phyloP scores from a whole-genome alignment of 2,113 vertebrate species.

The Xenus cinereus region DNA sequence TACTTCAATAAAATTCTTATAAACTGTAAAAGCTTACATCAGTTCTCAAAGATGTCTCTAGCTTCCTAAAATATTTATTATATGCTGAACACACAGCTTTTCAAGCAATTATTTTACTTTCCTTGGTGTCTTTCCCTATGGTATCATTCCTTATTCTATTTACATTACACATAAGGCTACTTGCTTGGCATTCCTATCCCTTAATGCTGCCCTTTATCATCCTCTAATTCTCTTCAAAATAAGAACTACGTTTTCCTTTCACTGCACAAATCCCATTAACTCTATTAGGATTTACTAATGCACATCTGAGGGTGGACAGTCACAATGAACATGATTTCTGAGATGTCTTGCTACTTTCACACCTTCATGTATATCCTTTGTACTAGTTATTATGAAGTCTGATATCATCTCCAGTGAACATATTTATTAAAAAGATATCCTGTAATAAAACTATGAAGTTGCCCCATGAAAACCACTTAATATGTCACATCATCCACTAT shows the following conservation, averaged over 20 bases:
- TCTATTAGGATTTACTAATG: conserved; percentile 4
- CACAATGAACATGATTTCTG: not conserved
- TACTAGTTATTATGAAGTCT: not conserved
- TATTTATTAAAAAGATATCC: not conserved
- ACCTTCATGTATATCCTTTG: not conserved
- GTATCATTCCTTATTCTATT: not conserved
- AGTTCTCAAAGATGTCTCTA: not conserved
- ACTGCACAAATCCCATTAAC: conserved; percentile 10
- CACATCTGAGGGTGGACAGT: not conserved
- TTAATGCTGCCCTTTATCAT: not conserved
- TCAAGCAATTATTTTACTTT: not conserved
- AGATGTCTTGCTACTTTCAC: not conserved
- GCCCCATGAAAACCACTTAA: not conserved
- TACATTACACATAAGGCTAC: not conserved
- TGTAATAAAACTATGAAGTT: not conserved
- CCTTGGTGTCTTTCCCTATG: not conserved
- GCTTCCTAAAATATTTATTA: conserved; percentile 8
- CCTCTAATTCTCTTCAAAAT: not conserved
- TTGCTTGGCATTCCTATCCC: not conserved
- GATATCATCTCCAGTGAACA: not conserved
- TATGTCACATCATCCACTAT: not conserved
- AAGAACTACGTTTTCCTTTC: not conserved
- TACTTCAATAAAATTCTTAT: not conserved
- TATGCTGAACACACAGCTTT: not conserved
- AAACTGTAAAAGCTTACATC: not conserved